Conservation (phyloP, 2,113 vertebrate species). For the Solea senegalensis region DNA sequence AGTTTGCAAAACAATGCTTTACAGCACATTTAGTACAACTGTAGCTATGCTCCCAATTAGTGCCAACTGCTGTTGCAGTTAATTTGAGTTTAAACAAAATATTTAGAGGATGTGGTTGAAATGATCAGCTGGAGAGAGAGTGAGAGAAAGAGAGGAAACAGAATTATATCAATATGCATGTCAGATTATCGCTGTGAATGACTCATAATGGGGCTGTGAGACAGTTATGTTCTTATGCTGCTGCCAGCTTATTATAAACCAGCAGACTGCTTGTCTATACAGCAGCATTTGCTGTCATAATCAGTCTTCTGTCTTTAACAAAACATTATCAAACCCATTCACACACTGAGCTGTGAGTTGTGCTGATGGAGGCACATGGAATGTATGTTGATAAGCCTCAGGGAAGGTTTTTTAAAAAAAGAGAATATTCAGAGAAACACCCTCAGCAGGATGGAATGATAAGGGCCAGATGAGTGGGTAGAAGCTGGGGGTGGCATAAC, state of each 20-base stretch:
- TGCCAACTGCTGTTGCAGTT: no score
- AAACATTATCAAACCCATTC: constrained; percentile 55
- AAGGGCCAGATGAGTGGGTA: constrained; percentile 67
- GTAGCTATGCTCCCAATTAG: no score
- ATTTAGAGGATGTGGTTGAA: no score
- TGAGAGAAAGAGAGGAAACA: neutral
- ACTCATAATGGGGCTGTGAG: neutral
- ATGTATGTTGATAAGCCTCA: constrained; percentile 46
- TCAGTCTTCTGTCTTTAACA: constrained; percentile 9
- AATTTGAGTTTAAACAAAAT: no score
- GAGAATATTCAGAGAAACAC: constrained; percentile 32
- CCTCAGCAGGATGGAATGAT: constrained; percentile 52
- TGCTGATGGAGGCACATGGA: constrained; percentile 62
- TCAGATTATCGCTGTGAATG: neutral
- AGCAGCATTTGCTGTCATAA: no score
- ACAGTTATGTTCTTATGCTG: neutral
- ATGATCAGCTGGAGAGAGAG: neutral
- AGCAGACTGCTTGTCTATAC: constrained; percentile 3
- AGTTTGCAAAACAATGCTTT: no score
- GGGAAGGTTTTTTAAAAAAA: neutral
- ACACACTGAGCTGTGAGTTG: constrained; percentile 33
- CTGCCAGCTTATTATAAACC: neutral
- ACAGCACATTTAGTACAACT: no score
- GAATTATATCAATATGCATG: no score
- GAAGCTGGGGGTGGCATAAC: constrained; percentile 53